Base-by-base conservation (phyloP, 2,113 vertebrate species). In the Entelurus aequoreus region DNA sequence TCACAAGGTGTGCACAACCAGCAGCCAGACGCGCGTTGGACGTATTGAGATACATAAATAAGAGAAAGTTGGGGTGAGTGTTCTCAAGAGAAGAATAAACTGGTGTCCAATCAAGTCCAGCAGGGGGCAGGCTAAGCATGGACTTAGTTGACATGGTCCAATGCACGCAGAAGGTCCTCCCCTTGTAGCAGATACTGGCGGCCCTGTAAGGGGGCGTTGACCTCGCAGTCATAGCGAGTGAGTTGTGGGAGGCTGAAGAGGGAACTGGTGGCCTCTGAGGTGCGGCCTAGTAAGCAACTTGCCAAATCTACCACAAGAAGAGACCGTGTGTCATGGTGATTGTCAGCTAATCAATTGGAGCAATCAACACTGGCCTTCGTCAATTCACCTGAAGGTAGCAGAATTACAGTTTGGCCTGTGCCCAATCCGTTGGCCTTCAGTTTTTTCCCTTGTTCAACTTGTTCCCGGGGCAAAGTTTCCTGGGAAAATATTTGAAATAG, bases 141-240 rank as follows among this genome's bases (percentile, higher is more conserved):
- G 84, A 72, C 90, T 94, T 90, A 94, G 88, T 92, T 98, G 85
- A 94, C 90, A 90, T 98, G 95, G 94, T 98, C 95, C 89, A 97
- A 90, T 71, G 94, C 95, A 76, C 87, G 90, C 84, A 96, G 90
- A 72, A 98, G 90, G 77, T 98, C 97, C 92, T 98, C 95, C 13
- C 95, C 94, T 85, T 96, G 95, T 71, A 98, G 90, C 81, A 98
- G 90, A 88, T 91, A 94, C 88, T 94, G 92, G 76, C 92, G 93
- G 65, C 90, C 94, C 88, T 93, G 93, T 68, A 98, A 65, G 69
- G 95, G 95, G 65, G 93, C 94, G 6, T 97, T 98, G 69, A 98
- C 95, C 90, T 99, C 95, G 57, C 95, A 97, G 87, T 98, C 97
- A 0, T 98, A 93, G 83, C 92, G 91, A 35, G 94, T 97, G 72